A percentile compares a stretch with the other conserved stretches of the same genome.
phyloP scores from a whole-genome alignment of 2,113 vertebrate species.

The Pomatorhinus ruficollis region DNA sequence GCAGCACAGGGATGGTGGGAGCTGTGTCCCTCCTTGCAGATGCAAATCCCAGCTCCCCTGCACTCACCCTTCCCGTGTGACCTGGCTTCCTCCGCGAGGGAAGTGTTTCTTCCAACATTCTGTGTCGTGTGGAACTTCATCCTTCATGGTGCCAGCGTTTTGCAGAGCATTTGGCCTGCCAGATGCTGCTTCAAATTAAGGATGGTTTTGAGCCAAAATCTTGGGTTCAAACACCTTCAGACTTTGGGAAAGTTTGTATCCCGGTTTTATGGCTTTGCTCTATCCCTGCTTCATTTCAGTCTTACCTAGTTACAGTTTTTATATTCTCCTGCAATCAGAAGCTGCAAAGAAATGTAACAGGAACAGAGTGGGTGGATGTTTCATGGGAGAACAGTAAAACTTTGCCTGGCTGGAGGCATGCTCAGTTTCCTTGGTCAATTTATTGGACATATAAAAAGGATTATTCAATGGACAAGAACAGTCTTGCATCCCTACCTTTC shows the following conservation, averaged over 20 bases:
- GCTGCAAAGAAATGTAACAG: slow-evolving; percentile 12
- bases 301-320: slow-evolving; percentile 59
- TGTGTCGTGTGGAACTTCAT: neutral
- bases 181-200: slow-evolving; percentile 58
- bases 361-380: slow-evolving; percentile 39
- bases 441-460: slow-evolving; percentile 12
- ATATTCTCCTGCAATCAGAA: slow-evolving; percentile 53
- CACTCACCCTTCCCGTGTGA: neutral
- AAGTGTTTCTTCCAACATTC: neutral
- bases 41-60: neutral
- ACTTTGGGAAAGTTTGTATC: slow-evolving; percentile 46
- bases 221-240: slow-evolving; percentile 49
- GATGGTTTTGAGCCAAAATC: slow-evolving; percentile 44
- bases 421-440: slow-evolving; percentile 35
- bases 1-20: neutral
- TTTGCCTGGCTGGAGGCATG: slow-evolving; percentile 11
- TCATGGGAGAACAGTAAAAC: slow-evolving; percentile 51
- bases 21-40: neutral
- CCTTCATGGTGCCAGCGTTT: neutral
- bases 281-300: slow-evolving; percentile 58
- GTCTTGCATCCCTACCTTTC: slow-evolving; percentile 15
- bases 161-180: slow-evolving; percentile 44
- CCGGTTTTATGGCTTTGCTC: neutral
- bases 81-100: neutral
- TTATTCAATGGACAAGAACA: slow-evolving; percentile 30